These are phyloP conservation scores for Deroplatys truncata DNA, from an alignment of 2,888 invertebrate genomes.

Conservation along the genomic window DNA sequence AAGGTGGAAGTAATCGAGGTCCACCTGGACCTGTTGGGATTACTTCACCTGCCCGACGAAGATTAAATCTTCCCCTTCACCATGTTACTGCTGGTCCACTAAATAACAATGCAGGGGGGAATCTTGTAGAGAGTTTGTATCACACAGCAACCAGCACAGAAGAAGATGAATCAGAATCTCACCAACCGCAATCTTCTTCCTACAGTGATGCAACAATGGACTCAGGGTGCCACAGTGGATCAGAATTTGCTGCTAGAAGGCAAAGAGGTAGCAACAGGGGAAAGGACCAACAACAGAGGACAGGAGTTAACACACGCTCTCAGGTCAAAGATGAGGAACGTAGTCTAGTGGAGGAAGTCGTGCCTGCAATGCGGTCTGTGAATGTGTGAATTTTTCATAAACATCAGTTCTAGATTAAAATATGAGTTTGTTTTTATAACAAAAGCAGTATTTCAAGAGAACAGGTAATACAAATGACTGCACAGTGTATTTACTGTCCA, in stretches of 20 bases:
- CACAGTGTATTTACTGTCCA: not conserved
- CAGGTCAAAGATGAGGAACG: not conserved
- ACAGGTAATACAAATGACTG: not conserved
- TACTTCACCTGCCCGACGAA: conserved; percentile 12
- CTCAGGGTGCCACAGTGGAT: conserved; percentile 66
- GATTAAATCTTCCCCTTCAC: conserved; percentile 18
- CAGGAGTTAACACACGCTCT: not conserved
- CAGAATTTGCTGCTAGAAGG: conserved; percentile 23
- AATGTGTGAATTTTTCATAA: conserved; percentile 7
- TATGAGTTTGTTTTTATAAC: not conserved
- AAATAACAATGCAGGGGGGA: not conserved
- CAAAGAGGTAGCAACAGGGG: conserved; percentile 1
- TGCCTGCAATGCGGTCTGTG: conserved; percentile 12
- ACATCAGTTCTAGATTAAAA: not conserved
- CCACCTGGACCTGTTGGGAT: not conserved
- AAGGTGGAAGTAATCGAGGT: not conserved
- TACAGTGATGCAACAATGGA: conserved; percentile 61
- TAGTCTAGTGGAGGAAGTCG: not conserved
- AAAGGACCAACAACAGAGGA: not conserved
- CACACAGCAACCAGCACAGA: conserved; percentile 22
- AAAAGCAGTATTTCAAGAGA: not conserved
- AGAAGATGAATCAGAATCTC: conserved; percentile 19
- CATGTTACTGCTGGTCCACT: not conserved
- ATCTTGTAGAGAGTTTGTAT: conserved; percentile 13
- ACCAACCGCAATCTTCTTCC: conserved; percentile 38